A percentile compares a stretch with the other conserved stretches of the same genome.
phyloP scores from a whole-genome alignment of 2,113 vertebrate species.

The Seriola aureovittata region DNA sequence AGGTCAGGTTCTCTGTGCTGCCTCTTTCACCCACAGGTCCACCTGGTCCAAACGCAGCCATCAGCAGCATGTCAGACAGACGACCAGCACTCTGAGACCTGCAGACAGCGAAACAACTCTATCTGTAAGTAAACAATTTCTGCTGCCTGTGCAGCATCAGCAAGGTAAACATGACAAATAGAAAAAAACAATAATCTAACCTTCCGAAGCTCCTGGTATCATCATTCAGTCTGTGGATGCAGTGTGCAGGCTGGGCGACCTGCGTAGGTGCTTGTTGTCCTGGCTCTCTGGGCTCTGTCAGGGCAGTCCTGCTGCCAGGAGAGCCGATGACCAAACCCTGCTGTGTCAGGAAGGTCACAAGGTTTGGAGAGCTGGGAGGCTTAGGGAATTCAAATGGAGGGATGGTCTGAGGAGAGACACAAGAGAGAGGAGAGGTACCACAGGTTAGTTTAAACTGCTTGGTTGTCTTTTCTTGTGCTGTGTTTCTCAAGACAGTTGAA shows the following conservation, averaged over 20 bases:
- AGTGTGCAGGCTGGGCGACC: slow-evolving; percentile 76
- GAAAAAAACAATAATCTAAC: slow-evolving; percentile 66
- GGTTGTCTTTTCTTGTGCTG: neutral
- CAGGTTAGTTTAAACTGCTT: slow-evolving; percentile 12
- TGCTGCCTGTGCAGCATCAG: neutral
- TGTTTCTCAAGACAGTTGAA: neutral
- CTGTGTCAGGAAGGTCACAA: slow-evolving; percentile 91
- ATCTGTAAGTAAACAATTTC: neutral
- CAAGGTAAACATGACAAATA: neutral
- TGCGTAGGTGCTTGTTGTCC: slow-evolving; percentile 78
- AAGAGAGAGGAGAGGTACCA: neutral
- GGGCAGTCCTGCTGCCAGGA: slow-evolving; percentile 88
- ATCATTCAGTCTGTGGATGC: slow-evolving; percentile 83
- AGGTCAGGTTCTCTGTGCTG: slow-evolving; percentile 91
- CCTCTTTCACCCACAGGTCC: slow-evolving; percentile 86
- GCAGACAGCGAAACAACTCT: neutral
- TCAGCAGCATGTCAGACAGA: slow-evolving; percentile 94
- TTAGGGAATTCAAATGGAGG: slow-evolving; percentile 93
- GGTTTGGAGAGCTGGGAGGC: slow-evolving; percentile 93
- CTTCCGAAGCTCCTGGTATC: slow-evolving; percentile 88
- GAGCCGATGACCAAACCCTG: slow-evolving; percentile 89
- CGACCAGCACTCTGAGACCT: slow-evolving; percentile 95
- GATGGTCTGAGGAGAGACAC: slow-evolving; percentile 79
- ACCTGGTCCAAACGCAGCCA: slow-evolving; percentile 94
- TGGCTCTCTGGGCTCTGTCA: slow-evolving; percentile 88